Evolutionary conservation across 37 sponge, comb jelly and placozoan genomes (phyloP).

Genomic region (Axinella damicornis): DNA sequence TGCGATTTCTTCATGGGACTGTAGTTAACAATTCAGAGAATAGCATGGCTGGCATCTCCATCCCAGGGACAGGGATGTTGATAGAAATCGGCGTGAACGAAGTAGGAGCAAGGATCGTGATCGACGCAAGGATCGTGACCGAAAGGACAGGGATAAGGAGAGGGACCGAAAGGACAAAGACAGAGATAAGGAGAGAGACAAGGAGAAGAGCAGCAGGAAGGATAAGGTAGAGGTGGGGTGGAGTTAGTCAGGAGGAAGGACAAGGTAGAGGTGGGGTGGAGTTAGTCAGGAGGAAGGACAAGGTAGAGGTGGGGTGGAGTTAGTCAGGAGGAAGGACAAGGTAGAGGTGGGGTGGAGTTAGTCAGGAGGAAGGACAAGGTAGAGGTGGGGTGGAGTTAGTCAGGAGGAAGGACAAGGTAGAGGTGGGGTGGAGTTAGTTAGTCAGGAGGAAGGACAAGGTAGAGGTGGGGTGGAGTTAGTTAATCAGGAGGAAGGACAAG

Average conservation of each 20-base stretch:
- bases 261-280: no score
- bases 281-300: no score
- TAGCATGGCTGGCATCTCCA: no score
- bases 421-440: no score
- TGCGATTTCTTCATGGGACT: no score
- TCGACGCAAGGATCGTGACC: slow-evolving; percentile 27
- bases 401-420: no score
- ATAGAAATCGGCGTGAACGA: slow-evolving; percentile 35
- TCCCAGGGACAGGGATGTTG: slow-evolving; percentile 28
- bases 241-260: background rate
- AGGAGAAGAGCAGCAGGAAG: background rate
- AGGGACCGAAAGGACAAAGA: slow-evolving; percentile 24
- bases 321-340: no score
- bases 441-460: background rate
- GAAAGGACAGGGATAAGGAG: slow-evolving; percentile 24
- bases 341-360: no score
- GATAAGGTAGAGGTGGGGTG: background rate
- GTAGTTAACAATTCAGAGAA: no score
- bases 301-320: no score
- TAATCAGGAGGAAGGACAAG: background rate
- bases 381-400: no score
- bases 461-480: background rate
- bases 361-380: no score
- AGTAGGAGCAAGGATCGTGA: slow-evolving; percentile 28
- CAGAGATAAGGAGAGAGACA: slow-evolving; percentile 25